Conservation (phyloP, 2,888 invertebrate species). For the Drosophila buzzatii region DNA sequence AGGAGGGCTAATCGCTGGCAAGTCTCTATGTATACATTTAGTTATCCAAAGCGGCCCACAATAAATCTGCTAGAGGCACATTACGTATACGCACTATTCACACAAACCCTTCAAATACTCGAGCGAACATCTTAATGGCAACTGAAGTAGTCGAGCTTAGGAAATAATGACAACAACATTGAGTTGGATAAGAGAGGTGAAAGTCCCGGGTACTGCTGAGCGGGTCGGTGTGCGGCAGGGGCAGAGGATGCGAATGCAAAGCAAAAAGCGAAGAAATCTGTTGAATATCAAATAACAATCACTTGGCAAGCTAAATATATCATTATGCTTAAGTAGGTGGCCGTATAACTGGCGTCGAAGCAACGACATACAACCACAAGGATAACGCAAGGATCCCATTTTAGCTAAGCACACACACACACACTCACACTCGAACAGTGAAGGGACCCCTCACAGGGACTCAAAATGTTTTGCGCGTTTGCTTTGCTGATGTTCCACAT, state of each 20-base stretch:
- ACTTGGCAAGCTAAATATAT: slow-evolving; percentile 80
- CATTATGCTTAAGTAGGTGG: slow-evolving; percentile 76
- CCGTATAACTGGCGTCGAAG: slow-evolving; percentile 43
- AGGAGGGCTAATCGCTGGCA: not conserved
- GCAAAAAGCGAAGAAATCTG: slow-evolving; percentile 69
- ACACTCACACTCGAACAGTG: slow-evolving; percentile 1
- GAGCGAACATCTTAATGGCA: slow-evolving; percentile 43
- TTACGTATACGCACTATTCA: slow-evolving; percentile 62
- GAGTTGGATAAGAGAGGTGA: slow-evolving; percentile 38
- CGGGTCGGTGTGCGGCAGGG: not conserved
- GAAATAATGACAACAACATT: slow-evolving; percentile 59
- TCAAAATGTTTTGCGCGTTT: slow-evolving; percentile 59
- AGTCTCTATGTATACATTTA: not conserved
- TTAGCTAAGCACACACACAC: slow-evolving; percentile 51
- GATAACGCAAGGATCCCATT: slow-evolving; percentile 55
- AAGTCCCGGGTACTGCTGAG: slow-evolving; percentile 3
- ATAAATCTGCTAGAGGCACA: slow-evolving; percentile 45
- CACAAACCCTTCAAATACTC: slow-evolving; percentile 31
- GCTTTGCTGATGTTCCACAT: slow-evolving; percentile 47
- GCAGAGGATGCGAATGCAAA: slow-evolving; percentile 10
- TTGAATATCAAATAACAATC: slow-evolving; percentile 83
- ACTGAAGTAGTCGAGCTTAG: slow-evolving; percentile 47
- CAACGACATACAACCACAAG: slow-evolving; percentile 34
- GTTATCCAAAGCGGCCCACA: slow-evolving; percentile 1
- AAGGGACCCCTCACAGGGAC: slow-evolving; percentile 11